phyloP scores from a whole-genome alignment of 1,140 invertebrate genomes.

The Micrasema minimum region DNA sequence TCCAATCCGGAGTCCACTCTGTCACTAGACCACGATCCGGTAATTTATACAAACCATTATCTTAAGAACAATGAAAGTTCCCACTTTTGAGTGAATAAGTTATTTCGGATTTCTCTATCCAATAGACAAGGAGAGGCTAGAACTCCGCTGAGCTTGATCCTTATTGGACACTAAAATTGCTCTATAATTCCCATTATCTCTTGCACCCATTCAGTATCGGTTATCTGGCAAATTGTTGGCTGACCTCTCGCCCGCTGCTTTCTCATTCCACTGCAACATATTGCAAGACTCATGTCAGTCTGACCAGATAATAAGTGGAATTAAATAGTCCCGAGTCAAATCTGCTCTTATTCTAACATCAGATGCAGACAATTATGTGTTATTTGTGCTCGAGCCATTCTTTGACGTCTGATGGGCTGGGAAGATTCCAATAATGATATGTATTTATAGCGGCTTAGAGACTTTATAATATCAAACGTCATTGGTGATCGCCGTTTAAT shows the following conservation, averaged over 20 bases:
- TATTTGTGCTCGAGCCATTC: constrained; percentile 39
- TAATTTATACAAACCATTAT: too few species aligned
- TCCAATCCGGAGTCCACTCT: too few species aligned
- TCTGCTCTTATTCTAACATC: constrained; percentile 10
- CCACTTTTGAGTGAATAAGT: too few species aligned
- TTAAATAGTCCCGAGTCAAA: constrained; percentile 26
- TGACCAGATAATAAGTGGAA: constrained; percentile 42
- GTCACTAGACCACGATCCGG: too few species aligned
- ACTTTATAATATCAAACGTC: neutral
- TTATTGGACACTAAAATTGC: constrained; percentile 43
- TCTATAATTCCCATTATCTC: constrained; percentile 45
- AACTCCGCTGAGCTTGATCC: constrained; percentile 18
- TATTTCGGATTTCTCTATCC: too few species aligned
- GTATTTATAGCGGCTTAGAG: constrained; percentile 15
- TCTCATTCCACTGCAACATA: constrained; percentile 27
- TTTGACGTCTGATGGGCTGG: constrained; percentile 37
- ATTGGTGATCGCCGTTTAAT: constrained; percentile 1
- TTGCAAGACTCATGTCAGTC: constrained; percentile 33
- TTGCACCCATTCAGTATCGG: constrained; percentile 26
- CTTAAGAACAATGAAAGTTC: too few species aligned
- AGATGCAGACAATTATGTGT: constrained; percentile 35
- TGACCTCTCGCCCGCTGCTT: constrained; percentile 41
- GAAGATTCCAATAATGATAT: constrained; percentile 37
- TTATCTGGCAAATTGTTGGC: constrained; percentile 33
- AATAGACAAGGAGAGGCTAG: constrained; percentile 14